A percentile compares a stretch with the other conserved stretches of the same genome.
These are phyloP conservation scores for Nothocercus julius DNA, from an alignment of 2,113 vertebrate species.

Conservation along the genomic window DNA sequence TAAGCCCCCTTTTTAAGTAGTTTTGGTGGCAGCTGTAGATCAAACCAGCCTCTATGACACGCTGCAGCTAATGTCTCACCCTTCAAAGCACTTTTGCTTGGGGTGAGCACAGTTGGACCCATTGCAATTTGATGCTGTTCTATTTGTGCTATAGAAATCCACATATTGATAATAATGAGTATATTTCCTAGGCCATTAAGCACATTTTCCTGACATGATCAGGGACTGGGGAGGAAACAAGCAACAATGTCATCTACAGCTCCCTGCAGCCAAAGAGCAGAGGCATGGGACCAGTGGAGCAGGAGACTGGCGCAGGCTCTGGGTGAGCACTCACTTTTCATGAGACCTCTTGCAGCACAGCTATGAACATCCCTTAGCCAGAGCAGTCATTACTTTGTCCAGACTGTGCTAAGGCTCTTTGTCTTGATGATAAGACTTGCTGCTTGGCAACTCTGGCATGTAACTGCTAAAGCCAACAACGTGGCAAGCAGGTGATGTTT, in stretches of 20 bases:
- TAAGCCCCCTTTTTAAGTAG: not conserved
- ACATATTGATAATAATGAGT: not conserved
- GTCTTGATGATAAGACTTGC: not conserved
- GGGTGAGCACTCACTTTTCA: rapidly evolving
- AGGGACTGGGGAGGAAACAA: not conserved
- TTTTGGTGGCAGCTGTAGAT: not conserved
- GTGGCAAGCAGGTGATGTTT: not conserved
- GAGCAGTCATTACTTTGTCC: not conserved
- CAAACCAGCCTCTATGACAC: not conserved
- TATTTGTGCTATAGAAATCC: not conserved
- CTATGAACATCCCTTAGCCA: not conserved
- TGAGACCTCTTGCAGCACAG: not conserved
- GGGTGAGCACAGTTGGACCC: rapidly evolving
- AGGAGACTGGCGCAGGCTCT: not conserved
- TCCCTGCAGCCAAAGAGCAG: not conserved
- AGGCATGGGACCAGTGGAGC: not conserved
- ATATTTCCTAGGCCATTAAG: not conserved
- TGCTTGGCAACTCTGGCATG: not conserved
- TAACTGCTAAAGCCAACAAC: not conserved
- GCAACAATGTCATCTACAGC: not conserved
- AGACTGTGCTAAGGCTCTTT: not conserved
- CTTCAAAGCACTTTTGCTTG: not conserved
- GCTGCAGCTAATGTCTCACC: not conserved
- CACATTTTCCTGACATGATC: not conserved
- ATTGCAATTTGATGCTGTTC: not conserved